Conservation (phyloP, 1,140 invertebrate species). For the Drosophila pruinosa region DNA sequence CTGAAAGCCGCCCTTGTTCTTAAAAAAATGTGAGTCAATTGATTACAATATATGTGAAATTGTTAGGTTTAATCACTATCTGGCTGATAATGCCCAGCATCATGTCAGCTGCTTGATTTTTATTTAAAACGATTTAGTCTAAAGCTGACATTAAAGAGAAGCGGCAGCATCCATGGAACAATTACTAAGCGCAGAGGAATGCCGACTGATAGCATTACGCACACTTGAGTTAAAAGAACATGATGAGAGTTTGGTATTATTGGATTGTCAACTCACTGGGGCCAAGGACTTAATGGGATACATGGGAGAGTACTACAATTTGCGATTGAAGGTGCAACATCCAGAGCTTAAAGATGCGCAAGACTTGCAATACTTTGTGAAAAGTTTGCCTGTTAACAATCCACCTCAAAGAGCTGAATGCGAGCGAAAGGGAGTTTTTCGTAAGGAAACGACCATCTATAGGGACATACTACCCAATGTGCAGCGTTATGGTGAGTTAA, state of each 20-base stretch:
- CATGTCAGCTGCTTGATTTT: not conserved
- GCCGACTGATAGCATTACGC: conserved; percentile 37
- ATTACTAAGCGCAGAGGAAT: conserved; percentile 52
- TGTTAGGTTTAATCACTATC: not conserved
- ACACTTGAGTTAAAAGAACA: conserved; percentile 28
- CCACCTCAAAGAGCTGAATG: conserved; percentile 58
- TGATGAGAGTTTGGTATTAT: conserved; percentile 33
- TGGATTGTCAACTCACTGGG: conserved; percentile 29
- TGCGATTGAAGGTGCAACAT: conserved; percentile 33
- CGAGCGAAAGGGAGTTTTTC: conserved; percentile 71
- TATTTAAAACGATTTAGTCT: not conserved
- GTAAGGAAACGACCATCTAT: conserved; percentile 58
- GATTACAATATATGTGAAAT: no score
- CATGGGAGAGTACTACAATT: conserved; percentile 77
- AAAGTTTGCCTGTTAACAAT: conserved; percentile 63
- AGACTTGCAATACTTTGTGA: conserved; percentile 61
- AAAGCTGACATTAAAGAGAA: not conserved
- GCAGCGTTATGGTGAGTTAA: conserved; percentile 61
- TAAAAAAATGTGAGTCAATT: no score
- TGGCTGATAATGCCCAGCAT: not conserved
- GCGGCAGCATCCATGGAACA: conserved; percentile 31
- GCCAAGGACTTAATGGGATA: conserved; percentile 65
- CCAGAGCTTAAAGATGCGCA: not conserved
- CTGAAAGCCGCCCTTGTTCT: no score
- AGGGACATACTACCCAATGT: conserved; percentile 55